Conservation (phyloP, 2,113 vertebrate species). For the Cyprinus carpio region DNA sequence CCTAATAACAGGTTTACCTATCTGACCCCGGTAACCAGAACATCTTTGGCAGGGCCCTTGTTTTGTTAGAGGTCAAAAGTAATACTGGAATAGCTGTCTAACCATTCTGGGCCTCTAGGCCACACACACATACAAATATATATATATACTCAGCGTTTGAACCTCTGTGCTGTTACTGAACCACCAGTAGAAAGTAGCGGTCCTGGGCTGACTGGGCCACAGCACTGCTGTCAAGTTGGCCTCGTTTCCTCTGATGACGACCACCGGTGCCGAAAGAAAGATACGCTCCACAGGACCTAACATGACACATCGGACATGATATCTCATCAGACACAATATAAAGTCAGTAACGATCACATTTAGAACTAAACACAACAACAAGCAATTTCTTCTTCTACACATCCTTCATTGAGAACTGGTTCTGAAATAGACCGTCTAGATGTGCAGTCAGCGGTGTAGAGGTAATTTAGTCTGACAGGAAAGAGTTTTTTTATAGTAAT, state of each 20-base stretch:
- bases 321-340: slow-evolving; percentile 13
- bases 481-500: not conserved
- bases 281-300: slow-evolving; percentile 89
- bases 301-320: slow-evolving; percentile 41
- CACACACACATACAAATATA: too few species aligned
- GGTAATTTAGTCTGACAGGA: slow-evolving; percentile 18
- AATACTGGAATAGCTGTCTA: slow-evolving; percentile 15
- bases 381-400: slow-evolving; percentile 17
- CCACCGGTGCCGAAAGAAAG: slow-evolving; percentile 87
- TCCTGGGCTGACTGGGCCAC: slow-evolving; percentile 88
- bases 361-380: slow-evolving; percentile 8
- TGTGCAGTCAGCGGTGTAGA: slow-evolving; percentile 18
- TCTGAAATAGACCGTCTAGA: not conserved
- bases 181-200: slow-evolving; percentile 95
- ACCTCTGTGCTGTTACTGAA: slow-evolving; percentile 95
- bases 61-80: slow-evolving; percentile 32
- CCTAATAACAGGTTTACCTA: slow-evolving; percentile 12
- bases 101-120: slow-evolving; percentile 9
- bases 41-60: slow-evolving; percentile 23
- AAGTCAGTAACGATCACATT: slow-evolving; percentile 34
- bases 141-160: not conserved
- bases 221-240: slow-evolving; percentile 89
- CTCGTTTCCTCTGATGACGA: slow-evolving; percentile 85
- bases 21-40: slow-evolving; percentile 12
- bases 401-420: not conserved